Evolutionary conservation across 2,888 invertebrate genomes (phyloP).

Genomic region (Drosophila falleni): DNA sequence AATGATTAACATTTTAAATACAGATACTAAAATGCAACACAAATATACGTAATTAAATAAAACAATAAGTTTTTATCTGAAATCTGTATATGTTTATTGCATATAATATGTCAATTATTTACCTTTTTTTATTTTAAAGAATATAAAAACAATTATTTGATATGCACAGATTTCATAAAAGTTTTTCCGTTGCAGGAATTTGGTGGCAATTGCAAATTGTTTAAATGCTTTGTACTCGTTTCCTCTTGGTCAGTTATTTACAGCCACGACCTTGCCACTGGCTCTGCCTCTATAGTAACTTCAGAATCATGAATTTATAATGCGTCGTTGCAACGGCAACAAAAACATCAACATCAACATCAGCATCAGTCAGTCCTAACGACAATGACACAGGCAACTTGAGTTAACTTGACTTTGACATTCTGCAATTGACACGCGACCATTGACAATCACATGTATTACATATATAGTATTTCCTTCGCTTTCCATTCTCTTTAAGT

Average conservation of each 20-base stretch:
- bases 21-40: too few relatives aligned
- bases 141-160: too few relatives aligned
- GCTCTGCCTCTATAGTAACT: slow-evolving; percentile 12
- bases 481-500: not conserved
- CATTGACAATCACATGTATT: slow-evolving; percentile 20
- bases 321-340: slow-evolving; percentile 27
- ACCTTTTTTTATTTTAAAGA: too few relatives aligned
- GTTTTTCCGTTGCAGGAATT: slow-evolving; percentile 13
- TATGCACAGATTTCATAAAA: not conserved
- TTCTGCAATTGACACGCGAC: slow-evolving; percentile 31
- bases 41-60: too few relatives aligned
- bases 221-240: not conserved
- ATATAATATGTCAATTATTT: too few relatives aligned
- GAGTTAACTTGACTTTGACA: slow-evolving; percentile 32
- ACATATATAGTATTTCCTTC: slow-evolving; percentile 19
- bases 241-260: slow-evolving; percentile 27
- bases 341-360: not conserved
- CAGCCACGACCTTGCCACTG: slow-evolving; percentile 8
- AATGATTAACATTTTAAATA: too few relatives aligned
- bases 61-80: too few relatives aligned
- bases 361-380: slow-evolving; percentile 3
- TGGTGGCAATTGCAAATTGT: slow-evolving; percentile 4
- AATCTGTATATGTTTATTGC: not conserved
- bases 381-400: slow-evolving; percentile 21
- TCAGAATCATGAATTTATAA: slow-evolving; percentile 57